Evolutionary conservation across 2,888 invertebrate species (phyloP).

Genomic region (Blera fallax): DNA sequence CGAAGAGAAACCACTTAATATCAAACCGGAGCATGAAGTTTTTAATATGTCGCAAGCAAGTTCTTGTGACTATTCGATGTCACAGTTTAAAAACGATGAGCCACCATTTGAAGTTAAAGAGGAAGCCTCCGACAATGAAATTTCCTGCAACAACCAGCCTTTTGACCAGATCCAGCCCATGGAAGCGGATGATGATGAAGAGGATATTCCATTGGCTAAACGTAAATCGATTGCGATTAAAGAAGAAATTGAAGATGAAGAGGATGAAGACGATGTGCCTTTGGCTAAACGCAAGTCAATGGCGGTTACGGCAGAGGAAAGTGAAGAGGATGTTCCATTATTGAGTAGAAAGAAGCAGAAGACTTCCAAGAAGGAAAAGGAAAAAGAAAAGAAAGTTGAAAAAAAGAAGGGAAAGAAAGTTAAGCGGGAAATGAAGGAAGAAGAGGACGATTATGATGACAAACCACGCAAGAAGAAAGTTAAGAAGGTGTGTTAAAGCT

Average conservation of each 20-base stretch:
- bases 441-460: constrained; percentile 83
- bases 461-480: constrained; percentile 84
- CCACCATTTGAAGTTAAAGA: constrained; percentile 79
- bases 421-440: constrained; percentile 83
- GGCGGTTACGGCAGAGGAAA: constrained; percentile 78
- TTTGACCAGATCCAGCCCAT: neutral
- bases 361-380: constrained; percentile 81
- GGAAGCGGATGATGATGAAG: constrained; percentile 85
- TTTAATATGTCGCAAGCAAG: constrained; percentile 84
- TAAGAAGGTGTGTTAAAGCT: constrained; percentile 76
- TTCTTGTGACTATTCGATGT: constrained; percentile 88
- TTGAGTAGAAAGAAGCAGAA: constrained; percentile 87
- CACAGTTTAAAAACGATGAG: constrained; percentile 85
- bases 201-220: constrained; percentile 89
- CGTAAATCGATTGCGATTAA: constrained; percentile 74
- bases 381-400: constrained; percentile 64
- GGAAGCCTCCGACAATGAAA: constrained; percentile 79
- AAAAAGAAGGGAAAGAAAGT: constrained; percentile 81
- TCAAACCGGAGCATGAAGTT: constrained; percentile 78
- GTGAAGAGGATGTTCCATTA: constrained; percentile 88
- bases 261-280: constrained; percentile 81
- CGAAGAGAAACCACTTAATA: constrained; percentile 71
- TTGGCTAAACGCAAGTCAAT: constrained; percentile 81
- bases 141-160: neutral
- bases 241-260: constrained; percentile 85